Percentiles rank a stretch among this genome's conserved stretches.
Conservation (phyloP, 1,140 invertebrate genomes). For the Batillaria attramentaria region DNA sequence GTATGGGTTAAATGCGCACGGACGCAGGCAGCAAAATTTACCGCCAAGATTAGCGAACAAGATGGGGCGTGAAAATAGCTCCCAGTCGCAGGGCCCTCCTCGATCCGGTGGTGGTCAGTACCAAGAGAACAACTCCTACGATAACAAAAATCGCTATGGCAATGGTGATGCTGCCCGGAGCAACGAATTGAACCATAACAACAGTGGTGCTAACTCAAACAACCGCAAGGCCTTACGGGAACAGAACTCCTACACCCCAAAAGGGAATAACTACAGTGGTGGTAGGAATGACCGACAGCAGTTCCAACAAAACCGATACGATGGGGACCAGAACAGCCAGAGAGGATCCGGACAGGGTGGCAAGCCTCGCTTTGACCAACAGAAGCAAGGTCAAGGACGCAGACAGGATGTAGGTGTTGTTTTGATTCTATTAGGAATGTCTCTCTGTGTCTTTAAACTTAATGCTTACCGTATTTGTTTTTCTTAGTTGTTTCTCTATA, state of each 20-base stretch:
- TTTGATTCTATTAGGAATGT: too few relatives aligned
- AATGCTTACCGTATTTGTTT: too few relatives aligned
- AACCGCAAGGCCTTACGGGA: background rate
- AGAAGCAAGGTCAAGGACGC: background rate
- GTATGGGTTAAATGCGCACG: background rate
- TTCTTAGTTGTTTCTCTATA: too few relatives aligned
- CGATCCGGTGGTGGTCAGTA: background rate
- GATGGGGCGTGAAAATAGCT: background rate
- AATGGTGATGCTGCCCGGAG: too few relatives aligned
- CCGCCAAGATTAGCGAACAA: slow-evolving; percentile 19
- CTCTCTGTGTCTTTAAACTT: too few relatives aligned
- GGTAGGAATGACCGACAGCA: too few relatives aligned
- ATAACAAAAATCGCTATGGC: background rate
- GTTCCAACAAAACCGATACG: too few relatives aligned
- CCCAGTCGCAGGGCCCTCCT: background rate
- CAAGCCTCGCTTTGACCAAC: too few relatives aligned
- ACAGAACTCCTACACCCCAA: background rate
- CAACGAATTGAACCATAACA: too few relatives aligned
- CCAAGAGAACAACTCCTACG: background rate
- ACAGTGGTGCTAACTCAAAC: background rate
- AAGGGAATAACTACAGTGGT: too few relatives aligned
- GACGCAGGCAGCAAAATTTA: slow-evolving; percentile 23
- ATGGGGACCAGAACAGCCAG: too few relatives aligned
- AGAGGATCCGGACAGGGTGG: background rate
- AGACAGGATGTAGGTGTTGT: slow-evolving; percentile 3